phyloP scores from a whole-genome alignment of 2,888 invertebrate genomes.

The Serripes groenlandicus region DNA sequence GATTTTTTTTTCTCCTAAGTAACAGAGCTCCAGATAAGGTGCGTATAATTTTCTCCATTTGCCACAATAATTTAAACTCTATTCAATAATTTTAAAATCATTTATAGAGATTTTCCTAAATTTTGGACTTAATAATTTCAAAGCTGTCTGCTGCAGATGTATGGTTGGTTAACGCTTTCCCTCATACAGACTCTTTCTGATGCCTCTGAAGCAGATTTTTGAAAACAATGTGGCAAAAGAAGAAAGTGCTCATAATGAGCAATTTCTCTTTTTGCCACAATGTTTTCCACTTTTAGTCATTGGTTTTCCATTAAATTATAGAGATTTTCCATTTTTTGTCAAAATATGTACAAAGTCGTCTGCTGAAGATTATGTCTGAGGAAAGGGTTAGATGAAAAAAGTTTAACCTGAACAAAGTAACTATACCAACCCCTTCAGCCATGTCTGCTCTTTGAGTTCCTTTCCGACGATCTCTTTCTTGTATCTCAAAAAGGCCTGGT shows the following conservation, averaged over 20 bases:
- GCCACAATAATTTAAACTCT: neutral
- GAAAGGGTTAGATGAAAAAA: neutral
- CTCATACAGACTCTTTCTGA: too few species aligned
- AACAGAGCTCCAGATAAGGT: too few species aligned
- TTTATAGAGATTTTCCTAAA: neutral
- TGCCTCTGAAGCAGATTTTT: too few species aligned
- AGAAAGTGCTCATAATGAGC: too few species aligned
- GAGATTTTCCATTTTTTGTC: too few species aligned
- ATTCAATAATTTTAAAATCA: neutral
- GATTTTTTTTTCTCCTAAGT: too few species aligned
- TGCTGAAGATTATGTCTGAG: neutral
- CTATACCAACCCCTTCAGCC: slow-evolving; percentile 24
- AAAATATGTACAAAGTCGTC: too few species aligned
- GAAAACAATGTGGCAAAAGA: neutral
- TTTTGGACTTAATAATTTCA: too few species aligned
- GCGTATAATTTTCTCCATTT: neutral
- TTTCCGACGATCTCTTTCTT: neutral
- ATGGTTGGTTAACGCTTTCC: too few species aligned
- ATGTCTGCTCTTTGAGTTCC: slow-evolving; percentile 7
- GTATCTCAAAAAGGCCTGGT: too few species aligned
- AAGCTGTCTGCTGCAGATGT: too few species aligned
- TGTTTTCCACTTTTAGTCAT: neutral
- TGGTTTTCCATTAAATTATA: too few species aligned
- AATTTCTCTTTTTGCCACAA: neutral
- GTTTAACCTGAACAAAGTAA: neutral